Percentiles rank a stretch among this genome's conserved stretches.
phyloP scores from a whole-genome alignment of 2,888 invertebrate genomes.

The Papilio demoleus region DNA sequence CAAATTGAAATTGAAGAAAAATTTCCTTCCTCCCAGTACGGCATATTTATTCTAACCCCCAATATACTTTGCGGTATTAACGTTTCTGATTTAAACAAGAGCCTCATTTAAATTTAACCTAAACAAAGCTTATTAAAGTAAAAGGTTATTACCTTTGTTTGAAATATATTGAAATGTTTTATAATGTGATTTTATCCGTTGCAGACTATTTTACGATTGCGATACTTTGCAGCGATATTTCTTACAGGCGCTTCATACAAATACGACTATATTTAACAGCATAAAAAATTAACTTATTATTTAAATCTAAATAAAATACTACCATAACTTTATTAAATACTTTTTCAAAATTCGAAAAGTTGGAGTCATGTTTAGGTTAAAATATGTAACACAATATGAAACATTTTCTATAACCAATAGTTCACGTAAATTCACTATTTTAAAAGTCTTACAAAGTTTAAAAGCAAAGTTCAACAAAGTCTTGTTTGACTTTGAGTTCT shows the following conservation, averaged over 20 bases:
- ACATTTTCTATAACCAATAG: not conserved
- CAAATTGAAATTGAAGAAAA: conserved; percentile 19
- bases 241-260: not conserved
- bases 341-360: no score
- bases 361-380: no score
- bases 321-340: no score
- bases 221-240: not conserved
- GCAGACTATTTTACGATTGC: no score
- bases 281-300: not conserved
- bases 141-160: not conserved
- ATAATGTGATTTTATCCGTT: no score
- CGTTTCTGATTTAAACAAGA: conserved; percentile 29
- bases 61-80: conserved; percentile 5
- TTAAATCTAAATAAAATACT: no score
- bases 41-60: conserved; percentile 25
- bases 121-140: not conserved
- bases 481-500: not conserved
- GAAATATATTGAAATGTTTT: not conserved
- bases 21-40: not conserved
- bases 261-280: no score
- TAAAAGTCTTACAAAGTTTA: conserved; percentile 14
- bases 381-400: not conserved
- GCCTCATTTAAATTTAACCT: conserved; percentile 25
- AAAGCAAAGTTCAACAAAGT: conserved; percentile 7
- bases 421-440: not conserved